A percentile compares a stretch with the other conserved stretches of the same genome.
Conservation (phyloP, 1,140 invertebrate species). For the Galendromus occidentalis region DNA sequence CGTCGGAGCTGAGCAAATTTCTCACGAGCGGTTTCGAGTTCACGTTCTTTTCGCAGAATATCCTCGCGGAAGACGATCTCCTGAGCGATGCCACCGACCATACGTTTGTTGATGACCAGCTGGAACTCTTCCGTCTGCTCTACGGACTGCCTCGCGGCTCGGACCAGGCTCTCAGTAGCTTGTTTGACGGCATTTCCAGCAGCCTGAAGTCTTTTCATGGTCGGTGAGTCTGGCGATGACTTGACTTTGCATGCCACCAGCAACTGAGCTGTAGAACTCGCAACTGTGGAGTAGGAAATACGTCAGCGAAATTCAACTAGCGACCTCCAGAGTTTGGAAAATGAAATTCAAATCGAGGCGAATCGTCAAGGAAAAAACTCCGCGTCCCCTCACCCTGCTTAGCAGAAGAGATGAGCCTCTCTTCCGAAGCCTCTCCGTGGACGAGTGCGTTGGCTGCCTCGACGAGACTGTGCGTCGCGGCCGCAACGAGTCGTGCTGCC, state of each 20-base stretch:
- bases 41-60: conserved; percentile 62
- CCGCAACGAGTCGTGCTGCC: conserved; percentile 81
- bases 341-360: too few relatives aligned
- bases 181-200: conserved; percentile 93
- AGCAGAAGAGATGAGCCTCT: conserved; percentile 84
- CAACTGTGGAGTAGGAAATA: conserved; percentile 44
- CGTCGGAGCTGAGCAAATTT: conserved; percentile 41
- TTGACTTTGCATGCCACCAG: conserved; percentile 96
- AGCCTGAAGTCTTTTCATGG: conserved; percentile 67
- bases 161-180: conserved; percentile 88
- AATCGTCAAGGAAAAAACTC: too few relatives aligned
- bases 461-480: conserved; percentile 86
- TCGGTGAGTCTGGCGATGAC: conserved; percentile 79
- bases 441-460: conserved; percentile 92
- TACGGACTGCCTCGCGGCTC: conserved; percentile 77
- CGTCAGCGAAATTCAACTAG: too few relatives aligned
- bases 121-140: conserved; percentile 61
- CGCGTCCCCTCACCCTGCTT: conserved; percentile 38
- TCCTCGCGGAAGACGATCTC: conserved; percentile 55
- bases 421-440: conserved; percentile 79
- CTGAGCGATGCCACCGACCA: conserved; percentile 44
- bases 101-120: conserved; percentile 48
- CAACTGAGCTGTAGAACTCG: conserved; percentile 85
- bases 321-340: too few relatives aligned
- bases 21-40: conserved; percentile 76